Conservation (phyloP, 2,113 vertebrate species). For the Trichechus manatus region DNA sequence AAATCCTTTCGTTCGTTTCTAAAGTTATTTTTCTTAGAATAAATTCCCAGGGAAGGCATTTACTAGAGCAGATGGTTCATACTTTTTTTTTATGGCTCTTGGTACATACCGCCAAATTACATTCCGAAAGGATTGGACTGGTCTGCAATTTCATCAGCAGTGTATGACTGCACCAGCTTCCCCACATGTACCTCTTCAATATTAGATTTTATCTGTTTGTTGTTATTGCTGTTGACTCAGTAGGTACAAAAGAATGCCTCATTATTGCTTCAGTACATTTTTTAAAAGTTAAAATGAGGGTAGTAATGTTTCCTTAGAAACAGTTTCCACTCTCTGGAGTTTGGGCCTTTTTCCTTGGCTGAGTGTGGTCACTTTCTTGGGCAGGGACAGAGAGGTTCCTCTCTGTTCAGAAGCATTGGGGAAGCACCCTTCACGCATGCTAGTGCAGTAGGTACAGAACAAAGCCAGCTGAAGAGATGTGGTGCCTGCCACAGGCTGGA, state of each 20-base stretch:
- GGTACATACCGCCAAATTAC: background rate
- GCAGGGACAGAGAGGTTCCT: background rate
- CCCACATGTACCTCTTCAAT: background rate
- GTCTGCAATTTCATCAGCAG: background rate
- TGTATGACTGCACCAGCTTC: background rate
- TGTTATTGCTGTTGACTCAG: background rate
- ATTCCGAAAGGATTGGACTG: background rate
- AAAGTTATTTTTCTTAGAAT: conserved; percentile 70
- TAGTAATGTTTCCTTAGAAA: conserved; percentile 45
- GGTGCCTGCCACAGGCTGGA: background rate
- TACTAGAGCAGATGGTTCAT: conserved; percentile 67
- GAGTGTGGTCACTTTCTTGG: background rate
- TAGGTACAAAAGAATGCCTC: background rate
- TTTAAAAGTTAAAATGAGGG: background rate
- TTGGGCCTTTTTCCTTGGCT: background rate
- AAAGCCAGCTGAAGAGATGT: background rate
- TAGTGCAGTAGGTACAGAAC: background rate
- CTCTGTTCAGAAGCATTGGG: background rate
- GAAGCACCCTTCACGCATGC: background rate
- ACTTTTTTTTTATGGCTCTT: conserved; percentile 53
- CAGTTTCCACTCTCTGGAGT: background rate
- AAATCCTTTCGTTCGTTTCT: conserved; percentile 49
- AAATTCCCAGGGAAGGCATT: conserved; percentile 61
- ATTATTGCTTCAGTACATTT: background rate
- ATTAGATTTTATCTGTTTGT: conserved; percentile 12